These are phyloP conservation scores for Panthera tigris DNA, from an alignment of 2,113 vertebrate genomes.

Conservation along the genomic window DNA sequence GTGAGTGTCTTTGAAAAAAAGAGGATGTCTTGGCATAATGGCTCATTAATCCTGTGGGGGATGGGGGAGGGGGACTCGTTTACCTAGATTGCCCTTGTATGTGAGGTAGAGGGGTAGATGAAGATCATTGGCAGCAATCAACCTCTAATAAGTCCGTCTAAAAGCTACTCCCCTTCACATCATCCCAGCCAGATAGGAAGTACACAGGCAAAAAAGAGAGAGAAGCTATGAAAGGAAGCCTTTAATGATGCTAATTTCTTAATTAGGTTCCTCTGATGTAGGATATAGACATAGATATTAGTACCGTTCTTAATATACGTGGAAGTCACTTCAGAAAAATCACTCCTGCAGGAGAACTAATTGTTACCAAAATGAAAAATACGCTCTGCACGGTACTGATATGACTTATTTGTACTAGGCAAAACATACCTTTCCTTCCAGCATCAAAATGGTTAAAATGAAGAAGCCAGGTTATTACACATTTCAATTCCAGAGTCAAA, in stretches of 20 bases:
- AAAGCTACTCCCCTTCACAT: constrained; percentile 41
- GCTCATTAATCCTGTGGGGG: constrained; percentile 30
- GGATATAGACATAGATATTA: constrained; percentile 59
- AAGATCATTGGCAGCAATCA: constrained; percentile 26
- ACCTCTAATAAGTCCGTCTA: constrained; percentile 16
- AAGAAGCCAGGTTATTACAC: constrained; percentile 99
- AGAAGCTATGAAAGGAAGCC: background rate
- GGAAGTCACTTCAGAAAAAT: constrained; percentile 69
- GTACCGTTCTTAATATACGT: constrained; percentile 39
- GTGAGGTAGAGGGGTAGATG: constrained; percentile 20
- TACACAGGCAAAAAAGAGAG: background rate
- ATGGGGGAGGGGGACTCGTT: background rate
- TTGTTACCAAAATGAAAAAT: constrained; percentile 71
- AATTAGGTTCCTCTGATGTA: constrained; percentile 1
- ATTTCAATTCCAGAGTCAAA: constrained; percentile 99
- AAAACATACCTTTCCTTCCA: constrained; percentile 71
- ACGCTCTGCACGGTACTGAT: constrained; percentile 58
- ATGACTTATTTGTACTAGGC: constrained; percentile 56
- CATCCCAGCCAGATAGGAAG: constrained; percentile 35
- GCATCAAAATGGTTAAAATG: constrained; percentile 93
- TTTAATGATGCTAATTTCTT: constrained; percentile 28
- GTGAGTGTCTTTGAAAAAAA: constrained; percentile 54
- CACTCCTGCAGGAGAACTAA: constrained; percentile 60
- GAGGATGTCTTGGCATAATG: constrained; percentile 41
- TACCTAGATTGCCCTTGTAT: background rate